These are phyloP conservation scores for Trichogramma pretiosum DNA, from an alignment of 1,140 invertebrate genomes.

Conservation along the genomic window DNA sequence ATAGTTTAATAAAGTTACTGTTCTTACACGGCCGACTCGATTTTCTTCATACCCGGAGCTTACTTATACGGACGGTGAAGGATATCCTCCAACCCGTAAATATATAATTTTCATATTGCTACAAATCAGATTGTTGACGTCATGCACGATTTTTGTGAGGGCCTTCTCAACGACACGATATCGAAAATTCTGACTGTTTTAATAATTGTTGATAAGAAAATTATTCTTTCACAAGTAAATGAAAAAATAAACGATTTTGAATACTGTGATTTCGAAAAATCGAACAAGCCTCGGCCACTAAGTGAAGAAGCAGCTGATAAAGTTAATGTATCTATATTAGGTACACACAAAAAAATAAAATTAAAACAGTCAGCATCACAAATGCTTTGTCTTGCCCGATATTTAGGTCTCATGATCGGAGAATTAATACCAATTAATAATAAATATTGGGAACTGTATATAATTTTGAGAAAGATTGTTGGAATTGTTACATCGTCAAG, in stretches of 20 bases:
- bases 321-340: background rate
- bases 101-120: constrained; percentile 15
- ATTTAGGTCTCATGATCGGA: constrained; percentile 23
- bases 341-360: background rate
- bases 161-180: background rate
- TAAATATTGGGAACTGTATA: background rate
- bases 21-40: too few species aligned
- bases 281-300: background rate
- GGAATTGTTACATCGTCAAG: background rate
- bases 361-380: constrained; percentile 10
- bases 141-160: constrained; percentile 16
- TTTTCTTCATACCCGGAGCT: too few species aligned
- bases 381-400: constrained; percentile 22
- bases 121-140: constrained; percentile 17
- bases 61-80: too few species aligned
- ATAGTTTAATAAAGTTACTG: too few species aligned
- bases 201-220: background rate
- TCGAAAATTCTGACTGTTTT: background rate
- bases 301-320: background rate
- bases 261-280: background rate
- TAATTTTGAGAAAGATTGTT: background rate
- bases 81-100: too few species aligned
- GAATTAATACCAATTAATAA: too few species aligned
- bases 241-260: background rate
- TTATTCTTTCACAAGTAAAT: background rate